Evolutionary conservation across 1,140 invertebrate genomes (phyloP).

Genomic region (Marisa cornuarietis): DNA sequence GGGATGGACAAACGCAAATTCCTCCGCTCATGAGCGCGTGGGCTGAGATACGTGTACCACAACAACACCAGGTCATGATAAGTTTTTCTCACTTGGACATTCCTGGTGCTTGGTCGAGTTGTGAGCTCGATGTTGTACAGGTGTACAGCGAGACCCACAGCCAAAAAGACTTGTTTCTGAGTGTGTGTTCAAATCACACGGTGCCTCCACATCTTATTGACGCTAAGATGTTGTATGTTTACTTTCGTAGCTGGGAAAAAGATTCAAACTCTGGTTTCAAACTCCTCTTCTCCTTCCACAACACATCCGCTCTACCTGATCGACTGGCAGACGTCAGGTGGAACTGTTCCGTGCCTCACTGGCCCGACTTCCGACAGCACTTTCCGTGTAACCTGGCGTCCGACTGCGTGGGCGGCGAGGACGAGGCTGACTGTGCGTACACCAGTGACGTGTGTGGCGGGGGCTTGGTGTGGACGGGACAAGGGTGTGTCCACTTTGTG

Average conservation of each 20-base stretch:
- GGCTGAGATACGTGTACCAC: background rate
- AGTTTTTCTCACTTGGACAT: background rate
- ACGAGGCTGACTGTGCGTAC: conserved; percentile 10
- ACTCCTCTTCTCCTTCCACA: conserved; percentile 7
- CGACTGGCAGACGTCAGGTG: background rate
- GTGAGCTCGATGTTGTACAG: background rate
- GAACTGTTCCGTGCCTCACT: conserved; percentile 18
- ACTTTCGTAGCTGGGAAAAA: background rate
- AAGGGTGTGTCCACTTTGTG: too few relatives aligned
- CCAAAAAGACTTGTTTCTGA: background rate
- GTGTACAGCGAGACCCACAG: background rate
- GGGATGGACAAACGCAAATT: background rate
- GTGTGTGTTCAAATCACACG: background rate
- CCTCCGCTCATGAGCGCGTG: background rate
- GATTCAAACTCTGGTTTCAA: background rate
- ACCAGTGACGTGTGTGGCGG: conserved; percentile 9
- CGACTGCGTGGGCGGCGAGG: conserved; percentile 3
- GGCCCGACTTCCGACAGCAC: conserved; percentile 5
- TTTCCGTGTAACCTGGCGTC: conserved; percentile 5
- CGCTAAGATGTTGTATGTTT: background rate
- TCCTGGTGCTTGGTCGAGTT: background rate
- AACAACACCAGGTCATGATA: conserved; percentile 4
- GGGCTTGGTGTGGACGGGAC: too few relatives aligned
- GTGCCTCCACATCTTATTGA: background rate
- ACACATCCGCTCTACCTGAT: background rate